Base-by-base conservation (phyloP, 2,888 invertebrate genomes). In the Aleiodes testaceus region DNA sequence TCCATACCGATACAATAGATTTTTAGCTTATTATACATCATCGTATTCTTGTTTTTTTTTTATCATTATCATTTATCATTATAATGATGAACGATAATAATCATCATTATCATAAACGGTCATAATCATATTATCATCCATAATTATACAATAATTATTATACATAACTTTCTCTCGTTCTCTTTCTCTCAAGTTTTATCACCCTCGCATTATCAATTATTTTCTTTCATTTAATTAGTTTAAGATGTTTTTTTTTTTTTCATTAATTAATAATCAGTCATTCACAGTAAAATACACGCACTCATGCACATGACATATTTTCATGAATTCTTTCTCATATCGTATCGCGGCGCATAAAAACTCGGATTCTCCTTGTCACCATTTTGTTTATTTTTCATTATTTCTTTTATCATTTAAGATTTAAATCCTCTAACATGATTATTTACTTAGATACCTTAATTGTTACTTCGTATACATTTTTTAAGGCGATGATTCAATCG, bases 401-500 rank as follows among this genome's bases (percentile, higher is more conserved):
- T 44, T 50, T 63, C 59, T 44, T 64, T 63, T 59, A 65, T 47
- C 55, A 66, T 61, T 64, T 70, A 69, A 49, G 63, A 55, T 81
- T 79, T 79, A 81, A 82, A 82, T 81, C 83, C 80, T 85, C 84
- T 86, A 87, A 84, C 81, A 82, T 86, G 87, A 85, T 86, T 85
- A 87, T 87, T 36, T 87, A 87, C 83, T 87, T 87, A 86, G 82
- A 86, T 87, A 87, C 84, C 87, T 87, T 87, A 87, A 77, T 79
- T 81, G 84, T 87, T 87, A 87, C 80, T 87, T 87, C 87, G 87
- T 87, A 87, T 87, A 87, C 87, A 87, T 87, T 87, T 87, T 66
- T 87, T 87, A 87, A 87, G 87, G 87, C 87, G 87, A 87, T 87
- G 86, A 87, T 87, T 87, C 86, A 87, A 87, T 87, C 83, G 85